These are phyloP conservation scores for Chrysaora quinquecirrha DNA, from an alignment of 30 jellyfish, hydroid and myxozoan genomes.

Conservation along the genomic window DNA sequence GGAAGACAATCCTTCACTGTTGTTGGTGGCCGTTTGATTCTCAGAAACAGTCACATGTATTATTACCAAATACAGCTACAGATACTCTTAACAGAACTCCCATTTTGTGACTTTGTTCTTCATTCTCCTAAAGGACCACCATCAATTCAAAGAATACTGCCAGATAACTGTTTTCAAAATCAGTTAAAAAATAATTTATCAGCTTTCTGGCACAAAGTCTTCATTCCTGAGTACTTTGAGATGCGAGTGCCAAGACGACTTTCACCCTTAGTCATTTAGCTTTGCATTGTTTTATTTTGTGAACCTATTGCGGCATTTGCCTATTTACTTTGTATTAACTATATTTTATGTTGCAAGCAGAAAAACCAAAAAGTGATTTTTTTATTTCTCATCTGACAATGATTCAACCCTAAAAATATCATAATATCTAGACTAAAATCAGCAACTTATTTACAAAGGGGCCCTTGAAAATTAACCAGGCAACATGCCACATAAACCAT, in stretches of 20 bases:
- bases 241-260: slow-evolving; percentile 80
- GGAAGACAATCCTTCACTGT: slow-evolving; percentile 62
- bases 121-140: slow-evolving; percentile 70
- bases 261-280: slow-evolving; percentile 33
- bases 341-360: neutral
- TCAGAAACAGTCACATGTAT: slow-evolving; percentile 49
- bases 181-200: neutral
- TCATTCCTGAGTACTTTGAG: slow-evolving; percentile 69
- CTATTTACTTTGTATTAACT: no score
- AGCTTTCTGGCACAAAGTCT: slow-evolving; percentile 67
- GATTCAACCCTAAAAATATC: neutral
- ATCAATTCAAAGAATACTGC: slow-evolving; percentile 58
- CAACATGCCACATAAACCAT: slow-evolving; percentile 71
- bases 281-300: neutral
- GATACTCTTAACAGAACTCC: slow-evolving; percentile 57
- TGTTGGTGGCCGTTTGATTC: slow-evolving; percentile 32
- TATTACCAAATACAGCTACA: slow-evolving; percentile 71
- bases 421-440: neutral
- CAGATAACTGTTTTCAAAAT: slow-evolving; percentile 38
- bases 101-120: slow-evolving; percentile 76
- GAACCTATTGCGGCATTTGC: no score
- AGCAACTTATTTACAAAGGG: slow-evolving; percentile 42
- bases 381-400: neutral
- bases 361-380: neutral
- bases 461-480: slow-evolving; percentile 59